Evolutionary conservation across 30 jellyfish, hydroid and myxozoan species (phyloP).

Genomic region (Rhopilema esculentum): DNA sequence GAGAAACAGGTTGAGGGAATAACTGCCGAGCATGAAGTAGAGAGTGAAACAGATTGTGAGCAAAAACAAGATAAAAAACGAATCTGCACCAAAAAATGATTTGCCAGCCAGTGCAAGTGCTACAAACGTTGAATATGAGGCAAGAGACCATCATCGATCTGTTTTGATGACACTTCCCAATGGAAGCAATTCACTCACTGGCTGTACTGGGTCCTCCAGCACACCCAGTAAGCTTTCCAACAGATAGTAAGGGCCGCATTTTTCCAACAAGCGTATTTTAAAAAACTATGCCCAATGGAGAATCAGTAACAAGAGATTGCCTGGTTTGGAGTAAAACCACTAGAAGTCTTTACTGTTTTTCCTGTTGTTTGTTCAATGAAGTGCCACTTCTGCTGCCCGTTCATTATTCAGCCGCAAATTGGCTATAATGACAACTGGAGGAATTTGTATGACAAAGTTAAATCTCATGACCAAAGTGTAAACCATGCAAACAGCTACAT

Average conservation of each 20-base stretch:
- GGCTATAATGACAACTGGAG: conserved; percentile 9
- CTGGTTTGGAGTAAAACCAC: neutral
- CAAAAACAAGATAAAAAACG: too few species aligned
- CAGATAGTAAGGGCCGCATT: neutral
- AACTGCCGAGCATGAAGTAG: too few species aligned
- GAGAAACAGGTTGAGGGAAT: too few species aligned
- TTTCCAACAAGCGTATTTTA: neutral
- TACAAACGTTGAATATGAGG: too few species aligned
- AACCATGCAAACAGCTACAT: neutral
- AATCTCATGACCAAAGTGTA: neutral
- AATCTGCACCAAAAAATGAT: too few species aligned
- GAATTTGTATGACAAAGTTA: neutral
- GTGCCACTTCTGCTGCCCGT: conserved; percentile 4
- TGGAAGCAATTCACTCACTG: neutral
- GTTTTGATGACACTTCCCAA: neutral
- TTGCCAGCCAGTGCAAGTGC: neutral
- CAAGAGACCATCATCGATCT: neutral
- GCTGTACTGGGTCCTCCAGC: neutral
- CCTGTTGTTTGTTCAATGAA: conserved; percentile 9
- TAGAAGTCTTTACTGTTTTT: neutral
- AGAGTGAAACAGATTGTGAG: too few species aligned
- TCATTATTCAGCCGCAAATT: neutral
- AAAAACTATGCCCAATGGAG: neutral
- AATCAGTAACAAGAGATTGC: neutral
- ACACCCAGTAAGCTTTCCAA: neutral